These are phyloP conservation scores for Microcebus lehilahytsara DNA, from an alignment of 2,113 vertebrate species.

Conservation along the genomic window DNA sequence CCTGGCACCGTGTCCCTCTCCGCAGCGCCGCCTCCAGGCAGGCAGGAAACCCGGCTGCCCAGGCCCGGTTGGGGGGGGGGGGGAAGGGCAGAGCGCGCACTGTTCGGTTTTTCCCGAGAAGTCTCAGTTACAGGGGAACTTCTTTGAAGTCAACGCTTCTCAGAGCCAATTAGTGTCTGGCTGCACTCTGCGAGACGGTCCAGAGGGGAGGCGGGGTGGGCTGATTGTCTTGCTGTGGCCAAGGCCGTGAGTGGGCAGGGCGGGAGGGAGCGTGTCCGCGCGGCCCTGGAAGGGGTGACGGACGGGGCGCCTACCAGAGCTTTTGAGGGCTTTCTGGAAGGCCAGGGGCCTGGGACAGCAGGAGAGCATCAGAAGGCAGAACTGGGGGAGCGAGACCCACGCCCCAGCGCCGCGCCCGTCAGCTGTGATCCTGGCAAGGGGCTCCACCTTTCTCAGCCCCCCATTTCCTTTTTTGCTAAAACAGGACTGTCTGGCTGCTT, in stretches of 20 bases:
- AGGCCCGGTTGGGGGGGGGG: too few species aligned
- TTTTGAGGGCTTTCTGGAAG: not conserved
- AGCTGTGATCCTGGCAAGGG: not conserved
- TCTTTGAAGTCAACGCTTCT: slow-evolving; percentile 60
- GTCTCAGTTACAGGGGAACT: not conserved
- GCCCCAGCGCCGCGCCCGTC: not conserved
- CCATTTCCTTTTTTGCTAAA: not conserved
- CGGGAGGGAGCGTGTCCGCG: not conserved
- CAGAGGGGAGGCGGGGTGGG: not conserved
- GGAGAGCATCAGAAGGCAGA: not conserved
- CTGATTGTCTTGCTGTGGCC: not conserved
- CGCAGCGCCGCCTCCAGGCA: not conserved
- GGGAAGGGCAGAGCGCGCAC: not conserved
- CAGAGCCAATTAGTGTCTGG: slow-evolving; percentile 58
- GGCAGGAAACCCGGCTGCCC: not conserved
- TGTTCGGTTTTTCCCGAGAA: slow-evolving; percentile 43
- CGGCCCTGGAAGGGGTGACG: not conserved
- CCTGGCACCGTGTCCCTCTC: not conserved
- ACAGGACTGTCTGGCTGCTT: not conserved
- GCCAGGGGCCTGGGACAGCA: accelerated
- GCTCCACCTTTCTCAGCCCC: not conserved
- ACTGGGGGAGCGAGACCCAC: accelerated
- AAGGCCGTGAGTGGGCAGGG: not conserved
- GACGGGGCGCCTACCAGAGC: not conserved
- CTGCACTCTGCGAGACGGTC: not conserved